Evolutionary conservation across 2,113 vertebrate species (phyloP).

Genomic region (Struthidea cinerea): DNA sequence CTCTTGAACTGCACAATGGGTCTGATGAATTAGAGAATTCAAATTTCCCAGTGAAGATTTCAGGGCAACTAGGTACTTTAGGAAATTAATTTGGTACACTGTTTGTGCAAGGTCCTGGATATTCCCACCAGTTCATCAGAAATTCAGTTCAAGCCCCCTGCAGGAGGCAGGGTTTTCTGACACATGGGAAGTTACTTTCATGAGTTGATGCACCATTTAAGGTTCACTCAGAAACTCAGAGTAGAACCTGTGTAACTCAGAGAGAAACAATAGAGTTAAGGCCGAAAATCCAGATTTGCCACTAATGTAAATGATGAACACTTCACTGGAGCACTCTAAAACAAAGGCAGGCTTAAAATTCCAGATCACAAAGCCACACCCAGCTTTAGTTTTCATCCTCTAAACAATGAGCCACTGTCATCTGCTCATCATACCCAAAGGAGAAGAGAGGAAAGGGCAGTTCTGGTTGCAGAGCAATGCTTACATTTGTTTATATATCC

Average conservation of each 20-base stretch:
- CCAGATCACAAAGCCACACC: neutral
- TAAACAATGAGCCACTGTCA: neutral
- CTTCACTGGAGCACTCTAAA: neutral
- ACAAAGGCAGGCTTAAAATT: constrained; percentile 13
- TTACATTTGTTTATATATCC: neutral
- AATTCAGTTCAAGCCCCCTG: neutral
- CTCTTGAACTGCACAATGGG: neutral
- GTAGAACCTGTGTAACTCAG: neutral
- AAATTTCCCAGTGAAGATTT: neutral
- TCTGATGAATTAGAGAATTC: neutral
- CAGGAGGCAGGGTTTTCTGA: neutral
- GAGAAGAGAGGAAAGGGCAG: neutral
- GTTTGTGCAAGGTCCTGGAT: neutral
- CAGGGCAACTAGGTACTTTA: neutral
- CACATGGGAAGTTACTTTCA: neutral
- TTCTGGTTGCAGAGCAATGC: neutral
- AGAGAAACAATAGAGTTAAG: neutral
- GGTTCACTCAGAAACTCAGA: neutral
- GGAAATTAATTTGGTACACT: neutral
- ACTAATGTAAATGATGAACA: neutral
- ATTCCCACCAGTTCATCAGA: neutral
- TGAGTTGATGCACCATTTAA: neutral
- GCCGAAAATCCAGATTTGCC: neutral
- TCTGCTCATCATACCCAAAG: neutral
- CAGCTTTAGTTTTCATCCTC: neutral